Evolutionary conservation across 2,113 vertebrate species (phyloP), one percentile per base, ranked within the genome.

Genomic region (Melanostigma gelatinosum): DNA sequence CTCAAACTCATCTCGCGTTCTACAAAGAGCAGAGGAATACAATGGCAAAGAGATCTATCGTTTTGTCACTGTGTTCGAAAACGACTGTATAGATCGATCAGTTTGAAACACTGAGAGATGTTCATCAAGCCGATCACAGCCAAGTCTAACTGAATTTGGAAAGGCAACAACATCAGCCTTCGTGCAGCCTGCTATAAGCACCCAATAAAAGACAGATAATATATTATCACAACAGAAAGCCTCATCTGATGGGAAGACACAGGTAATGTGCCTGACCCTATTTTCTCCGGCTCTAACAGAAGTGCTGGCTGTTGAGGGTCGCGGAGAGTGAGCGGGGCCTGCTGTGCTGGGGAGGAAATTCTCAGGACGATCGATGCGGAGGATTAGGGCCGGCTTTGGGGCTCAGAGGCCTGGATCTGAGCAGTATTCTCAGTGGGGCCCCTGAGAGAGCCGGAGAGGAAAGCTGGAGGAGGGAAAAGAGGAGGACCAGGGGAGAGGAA

Each of bases 351-450:
- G 91, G 89, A 92, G 91, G 90, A 95, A 95, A 94, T 95, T 95
- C 95, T 96, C 95, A 96, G 93, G 94, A 91, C 90, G 92, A 96
- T 96, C 95, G 94, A 96, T 96, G 93, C 81, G 55, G 84, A 87
- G 94, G 94, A 95, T 95, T 96, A 95, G 90, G 90, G 84, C 85
- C 71, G 93, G 94, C 94, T 96, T 96, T 95, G 93, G 94, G 92
- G 93, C 93, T 95, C 93, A 95, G 94, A 95, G 90, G 92, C 93
- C 92, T 93, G 94, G 94, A 96, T 96, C 94, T 95, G 82, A 86
- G 90, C 80, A 77, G 87, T 92, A 94, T 93, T 93, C 95, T 95
- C 94, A 88, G 85, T 67, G 86, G 93, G 92, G 89, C 90, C 88
- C 82, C 80, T 87, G 91, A 83, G 91, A 93, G 90, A 89, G 85